Percentiles rank a stretch among this genome's conserved stretches.
These are phyloP conservation scores for Philypnodon macrostomus DNA, from an alignment of 2,797 vertebrate species.

Conservation along the genomic window DNA sequence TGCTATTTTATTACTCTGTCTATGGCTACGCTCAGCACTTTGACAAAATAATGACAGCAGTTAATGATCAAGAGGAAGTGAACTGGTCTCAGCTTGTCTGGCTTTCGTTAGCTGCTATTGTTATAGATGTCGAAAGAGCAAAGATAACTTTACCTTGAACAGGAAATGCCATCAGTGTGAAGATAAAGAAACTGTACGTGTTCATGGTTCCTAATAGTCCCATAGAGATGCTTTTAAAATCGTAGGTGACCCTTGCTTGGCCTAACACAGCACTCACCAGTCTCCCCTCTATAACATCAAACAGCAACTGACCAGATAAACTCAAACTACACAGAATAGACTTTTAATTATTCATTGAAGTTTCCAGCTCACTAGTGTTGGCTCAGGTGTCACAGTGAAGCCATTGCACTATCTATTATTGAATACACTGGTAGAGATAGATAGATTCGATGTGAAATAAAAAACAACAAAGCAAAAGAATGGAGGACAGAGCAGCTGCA, in stretches of 20 bases:
- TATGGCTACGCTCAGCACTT: conserved; percentile 30
- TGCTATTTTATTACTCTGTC: conserved; percentile 31
- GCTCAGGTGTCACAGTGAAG: conserved; percentile 59
- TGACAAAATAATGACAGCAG: conserved; percentile 39
- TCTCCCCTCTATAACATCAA: conserved; percentile 24
- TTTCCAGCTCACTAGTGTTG: conserved; percentile 37
- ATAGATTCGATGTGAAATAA: conserved; percentile 50
- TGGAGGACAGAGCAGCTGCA: not conserved
- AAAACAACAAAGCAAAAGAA: conserved; percentile 10
- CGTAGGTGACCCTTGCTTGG: not conserved
- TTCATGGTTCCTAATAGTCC: conserved; percentile 46
- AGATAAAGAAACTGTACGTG: conserved; percentile 37
- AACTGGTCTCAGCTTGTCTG: conserved; percentile 29
- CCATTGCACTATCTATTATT: conserved; percentile 70
- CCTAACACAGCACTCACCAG: not conserved
- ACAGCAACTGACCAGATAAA: conserved; percentile 28
- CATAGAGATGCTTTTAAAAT: conserved; percentile 26
- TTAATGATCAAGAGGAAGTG: conserved; percentile 25
- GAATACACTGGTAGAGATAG: conserved; percentile 33
- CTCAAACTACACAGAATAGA: conserved; percentile 44
- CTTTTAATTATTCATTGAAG: conserved; percentile 70
- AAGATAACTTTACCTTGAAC: conserved; percentile 68
- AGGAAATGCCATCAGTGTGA: conserved; percentile 55
- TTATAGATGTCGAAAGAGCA: conserved; percentile 3
- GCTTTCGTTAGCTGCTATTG: conserved; percentile 7